phyloP scores from a whole-genome alignment of 2,113 vertebrate species.

The Anolis sagrei region DNA sequence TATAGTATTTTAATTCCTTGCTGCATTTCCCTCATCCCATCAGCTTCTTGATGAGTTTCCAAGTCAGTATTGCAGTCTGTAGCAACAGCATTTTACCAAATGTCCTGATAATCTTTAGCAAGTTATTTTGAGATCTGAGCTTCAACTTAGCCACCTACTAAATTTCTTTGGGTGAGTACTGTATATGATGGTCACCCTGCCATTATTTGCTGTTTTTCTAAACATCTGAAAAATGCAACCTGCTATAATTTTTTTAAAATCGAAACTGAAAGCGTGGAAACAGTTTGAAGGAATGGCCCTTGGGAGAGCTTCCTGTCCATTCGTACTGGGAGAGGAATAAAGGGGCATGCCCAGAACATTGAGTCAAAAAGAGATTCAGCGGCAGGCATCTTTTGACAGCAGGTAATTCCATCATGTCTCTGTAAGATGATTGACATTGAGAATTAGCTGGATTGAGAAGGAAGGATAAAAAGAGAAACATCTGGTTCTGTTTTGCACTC shows the following conservation, averaged over 20 bases:
- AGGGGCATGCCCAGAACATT: not conserved
- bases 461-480: constrained; percentile 73
- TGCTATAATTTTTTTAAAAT: not conserved
- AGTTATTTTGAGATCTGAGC: not conserved
- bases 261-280: not conserved
- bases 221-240: not conserved
- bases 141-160: not conserved
- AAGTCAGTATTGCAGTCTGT: not conserved
- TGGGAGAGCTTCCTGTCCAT: no score
- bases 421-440: constrained; percentile 60
- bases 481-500: constrained; percentile 80
- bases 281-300: no score
- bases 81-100: not conserved
- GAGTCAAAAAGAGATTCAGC: constrained; percentile 6
- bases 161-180: not conserved
- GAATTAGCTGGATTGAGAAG: constrained; percentile 62
- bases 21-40: no score
- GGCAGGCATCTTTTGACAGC: not conserved
- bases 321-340: not conserved
- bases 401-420: constrained; percentile 14
- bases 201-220: not conserved
- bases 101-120: not conserved
- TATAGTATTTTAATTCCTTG: no score
- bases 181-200: not conserved
- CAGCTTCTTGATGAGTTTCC: not conserved